Conservation (phyloP, 2,888 invertebrate species). For the Plebejus melissa region DNA sequence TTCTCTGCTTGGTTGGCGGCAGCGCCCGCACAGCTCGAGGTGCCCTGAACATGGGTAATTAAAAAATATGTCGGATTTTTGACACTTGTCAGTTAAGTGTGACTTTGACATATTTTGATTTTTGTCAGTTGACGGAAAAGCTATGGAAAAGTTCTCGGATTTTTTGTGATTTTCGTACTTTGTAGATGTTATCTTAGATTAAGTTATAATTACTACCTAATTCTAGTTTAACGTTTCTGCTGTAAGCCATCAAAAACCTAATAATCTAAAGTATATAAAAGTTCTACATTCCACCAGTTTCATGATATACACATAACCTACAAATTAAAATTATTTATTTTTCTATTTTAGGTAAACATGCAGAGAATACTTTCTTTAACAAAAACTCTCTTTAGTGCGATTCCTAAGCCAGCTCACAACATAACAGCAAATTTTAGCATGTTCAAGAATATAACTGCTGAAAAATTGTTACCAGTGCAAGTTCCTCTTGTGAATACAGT, state of each 20-base stretch:
- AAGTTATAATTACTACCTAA: no score
- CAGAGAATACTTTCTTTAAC: conserved; percentile 52
- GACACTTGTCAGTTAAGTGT: no score
- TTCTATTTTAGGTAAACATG: conserved; percentile 40
- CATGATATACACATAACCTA: neutral
- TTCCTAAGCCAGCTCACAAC: conserved; percentile 40
- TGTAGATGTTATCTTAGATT: neutral
- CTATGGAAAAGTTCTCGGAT: no score
- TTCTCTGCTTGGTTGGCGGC: no score
- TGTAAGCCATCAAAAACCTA: neutral
- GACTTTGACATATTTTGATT: no score
- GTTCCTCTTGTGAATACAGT: conserved; percentile 50
- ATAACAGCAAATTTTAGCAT: conserved; percentile 44
- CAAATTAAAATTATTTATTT: neutral
- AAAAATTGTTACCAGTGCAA: conserved; percentile 47
- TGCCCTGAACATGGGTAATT: no score
- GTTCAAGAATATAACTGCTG: conserved; percentile 43
- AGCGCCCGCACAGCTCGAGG: no score
- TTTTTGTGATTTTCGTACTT: no score
- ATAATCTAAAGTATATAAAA: neutral
- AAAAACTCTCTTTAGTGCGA: conserved; percentile 42
- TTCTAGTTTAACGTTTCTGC: neutral
- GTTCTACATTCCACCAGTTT: neutral
- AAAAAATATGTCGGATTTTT: no score
- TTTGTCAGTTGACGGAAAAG: no score